These are phyloP conservation scores for Heliconius ethilla DNA, from an alignment of 2,888 invertebrate species.

Conservation along the genomic window DNA sequence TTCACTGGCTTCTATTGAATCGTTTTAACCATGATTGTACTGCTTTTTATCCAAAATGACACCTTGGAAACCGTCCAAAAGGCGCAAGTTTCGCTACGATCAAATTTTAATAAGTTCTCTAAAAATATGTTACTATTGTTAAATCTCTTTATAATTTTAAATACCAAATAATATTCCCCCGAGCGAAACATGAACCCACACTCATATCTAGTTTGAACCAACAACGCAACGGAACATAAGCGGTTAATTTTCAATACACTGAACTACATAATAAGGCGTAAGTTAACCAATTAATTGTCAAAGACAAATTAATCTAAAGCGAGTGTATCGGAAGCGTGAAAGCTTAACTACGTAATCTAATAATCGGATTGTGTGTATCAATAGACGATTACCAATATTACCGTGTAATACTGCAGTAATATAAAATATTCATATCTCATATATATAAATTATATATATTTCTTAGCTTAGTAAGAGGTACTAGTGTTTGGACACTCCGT, in stretches of 20 bases:
- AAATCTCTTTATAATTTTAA: no score
- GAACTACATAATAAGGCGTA: constrained; percentile 3
- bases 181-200: neutral
- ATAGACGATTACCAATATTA: constrained; percentile 37
- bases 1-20: neutral
- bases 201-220: no score
- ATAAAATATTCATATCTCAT: neutral
- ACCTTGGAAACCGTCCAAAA: no score
- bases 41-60: no score
- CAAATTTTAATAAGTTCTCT: no score
- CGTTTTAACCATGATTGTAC: neutral
- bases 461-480: no score
- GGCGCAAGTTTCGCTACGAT: no score
- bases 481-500: no score
- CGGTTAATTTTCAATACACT: constrained; percentile 6
- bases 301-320: constrained; percentile 30
- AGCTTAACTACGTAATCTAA: constrained; percentile 34
- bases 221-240: neutral
- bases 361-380: constrained; percentile 41
- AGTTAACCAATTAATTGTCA: constrained; percentile 23
- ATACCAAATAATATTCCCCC: neutral
- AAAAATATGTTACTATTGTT: no score
- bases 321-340: constrained; percentile 22
- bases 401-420: constrained; percentile 14
- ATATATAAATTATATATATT: neutral